Conservation (phyloP, 2,888 invertebrate genomes). For the Liodrosophila aerea region DNA sequence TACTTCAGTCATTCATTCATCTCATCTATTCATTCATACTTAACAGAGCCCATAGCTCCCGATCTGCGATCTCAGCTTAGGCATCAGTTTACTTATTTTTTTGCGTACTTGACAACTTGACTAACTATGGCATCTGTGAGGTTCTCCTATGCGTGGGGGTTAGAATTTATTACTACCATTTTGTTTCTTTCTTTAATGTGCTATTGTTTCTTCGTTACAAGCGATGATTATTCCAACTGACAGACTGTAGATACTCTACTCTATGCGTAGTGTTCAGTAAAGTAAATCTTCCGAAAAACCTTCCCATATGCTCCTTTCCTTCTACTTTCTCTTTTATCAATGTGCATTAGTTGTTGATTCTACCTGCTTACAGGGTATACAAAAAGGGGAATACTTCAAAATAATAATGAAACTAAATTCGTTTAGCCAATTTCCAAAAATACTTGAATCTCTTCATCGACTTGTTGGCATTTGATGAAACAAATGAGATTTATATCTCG, state of each 20-base stretch:
- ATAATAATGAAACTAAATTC: neutral
- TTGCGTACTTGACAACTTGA: conserved; percentile 64
- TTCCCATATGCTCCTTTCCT: no score
- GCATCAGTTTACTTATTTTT: conserved; percentile 64
- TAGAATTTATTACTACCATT: conserved; percentile 25
- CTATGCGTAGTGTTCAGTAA: no score
- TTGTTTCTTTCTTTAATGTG: conserved; percentile 12
- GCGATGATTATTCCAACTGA: no score
- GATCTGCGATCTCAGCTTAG: conserved; percentile 39
- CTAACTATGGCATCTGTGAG: conserved; percentile 26
- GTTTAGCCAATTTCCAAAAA: neutral
- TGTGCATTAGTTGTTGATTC: no score
- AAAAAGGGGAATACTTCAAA: neutral
- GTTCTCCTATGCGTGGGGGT: conserved; percentile 51
- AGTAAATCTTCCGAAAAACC: no score
- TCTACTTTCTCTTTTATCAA: no score
- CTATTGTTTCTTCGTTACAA: no score
- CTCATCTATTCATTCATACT: conserved; percentile 33
- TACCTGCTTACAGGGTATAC: neutral
- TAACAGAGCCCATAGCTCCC: conserved; percentile 16
- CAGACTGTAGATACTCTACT: no score
- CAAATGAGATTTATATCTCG: conserved; percentile 6
- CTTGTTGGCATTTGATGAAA: conserved; percentile 20
- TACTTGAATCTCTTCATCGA: conserved; percentile 6
- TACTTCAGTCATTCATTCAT: conserved; percentile 41